Evolutionary conservation across 1,140 invertebrate genomes (phyloP).

Genomic region (Plodia interpunctella): DNA sequence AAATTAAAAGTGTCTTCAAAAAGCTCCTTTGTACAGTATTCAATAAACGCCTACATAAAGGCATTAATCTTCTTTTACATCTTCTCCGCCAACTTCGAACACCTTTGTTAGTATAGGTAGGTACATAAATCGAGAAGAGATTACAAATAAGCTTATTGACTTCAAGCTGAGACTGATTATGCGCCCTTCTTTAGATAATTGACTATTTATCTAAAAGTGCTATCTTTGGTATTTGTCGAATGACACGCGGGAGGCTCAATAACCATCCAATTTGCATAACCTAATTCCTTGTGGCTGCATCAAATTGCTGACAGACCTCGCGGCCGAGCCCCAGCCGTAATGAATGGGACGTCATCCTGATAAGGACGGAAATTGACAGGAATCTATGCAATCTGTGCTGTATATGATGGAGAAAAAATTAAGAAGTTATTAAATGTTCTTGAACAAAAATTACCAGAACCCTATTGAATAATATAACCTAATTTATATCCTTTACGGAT

Average conservation of each 20-base stretch:
- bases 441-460: too few relatives aligned
- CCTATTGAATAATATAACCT: too few relatives aligned
- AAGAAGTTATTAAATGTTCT: too few relatives aligned
- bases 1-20: too few relatives aligned
- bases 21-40: too few relatives aligned
- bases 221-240: slow-evolving; percentile 37
- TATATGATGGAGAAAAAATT: too few relatives aligned
- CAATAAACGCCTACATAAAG: too few relatives aligned
- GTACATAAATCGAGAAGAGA: neutral
- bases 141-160: neutral
- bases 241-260: slow-evolving; percentile 33
- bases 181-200: slow-evolving; percentile 18
- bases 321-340: slow-evolving; percentile 34
- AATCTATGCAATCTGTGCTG: slow-evolving; percentile 30
- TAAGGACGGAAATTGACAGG: slow-evolving; percentile 36
- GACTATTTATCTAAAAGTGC: slow-evolving; percentile 26
- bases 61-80: too few relatives aligned
- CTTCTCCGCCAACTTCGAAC: too few relatives aligned
- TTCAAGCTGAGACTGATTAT: slow-evolving; percentile 6
- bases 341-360: slow-evolving; percentile 42
- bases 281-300: slow-evolving; percentile 50
- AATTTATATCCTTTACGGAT: too few relatives aligned
- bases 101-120: neutral
- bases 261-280: slow-evolving; percentile 55
- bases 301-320: slow-evolving; percentile 56